Base-by-base conservation (phyloP, 2,797 vertebrate genomes). In the Novumbra hubbsi region DNA sequence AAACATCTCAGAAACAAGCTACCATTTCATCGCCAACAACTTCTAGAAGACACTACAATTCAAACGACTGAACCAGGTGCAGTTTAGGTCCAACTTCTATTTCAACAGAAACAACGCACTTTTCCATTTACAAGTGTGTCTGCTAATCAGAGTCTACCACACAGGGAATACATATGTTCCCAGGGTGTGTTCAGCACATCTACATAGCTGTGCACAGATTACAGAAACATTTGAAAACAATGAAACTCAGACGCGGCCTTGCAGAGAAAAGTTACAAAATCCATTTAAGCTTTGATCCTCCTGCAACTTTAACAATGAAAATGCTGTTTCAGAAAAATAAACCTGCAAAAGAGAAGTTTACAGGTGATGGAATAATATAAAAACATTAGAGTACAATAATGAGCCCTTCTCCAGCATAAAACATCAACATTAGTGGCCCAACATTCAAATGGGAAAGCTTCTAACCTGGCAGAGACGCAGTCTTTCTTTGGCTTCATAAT, bases 401-500 rank as follows among this genome's bases (percentile, higher is more conserved):
- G 5, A 38, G 16, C 68, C 12, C 70, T 15, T 76, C 75, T 73
- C 63, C 5, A 63, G 48, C n/a, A 24, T 32, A 50, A 38, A 74
- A 63, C 28, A 21, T 27, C n/a, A 63, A 75, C 49, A 72, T 15
- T 73, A 74, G 65, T 57, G 68, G 34, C 24, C 71, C 71, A 76
- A 86, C 50, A 73, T 62, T 78, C 28, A 70, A 67, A 15, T 17
- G 52, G 66, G 45, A 64, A 34, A 70, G 45, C 64, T 72, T 45
- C 74, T 68, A 41, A 69, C 68, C 32, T 55, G 5, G 41, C 21
- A 77, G 55, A 49, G 49, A 71, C 4, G 45, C 15, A 34, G 55
- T 38, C 68, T 32, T n/a, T 69, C 63, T 38, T 70, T 78, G 68
- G 49, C 69, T 57, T 70, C 64, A 48, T 50, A 45, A 45, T 11